Base-by-base conservation (phyloP, 2,113 vertebrate genomes). In the Pavo muticus region DNA sequence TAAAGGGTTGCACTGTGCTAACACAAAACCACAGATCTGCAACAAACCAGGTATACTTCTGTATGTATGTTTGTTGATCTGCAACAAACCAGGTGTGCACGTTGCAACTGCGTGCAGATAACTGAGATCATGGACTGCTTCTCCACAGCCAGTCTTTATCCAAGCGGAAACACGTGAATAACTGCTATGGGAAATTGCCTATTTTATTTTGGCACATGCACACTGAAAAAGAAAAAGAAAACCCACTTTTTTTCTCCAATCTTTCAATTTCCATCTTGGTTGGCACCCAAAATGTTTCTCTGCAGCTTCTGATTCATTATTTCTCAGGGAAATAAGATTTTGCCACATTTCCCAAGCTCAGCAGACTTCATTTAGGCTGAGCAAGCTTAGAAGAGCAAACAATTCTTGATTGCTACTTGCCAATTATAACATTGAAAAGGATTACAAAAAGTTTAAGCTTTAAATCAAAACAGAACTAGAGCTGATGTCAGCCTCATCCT, bases 401-500 rank as follows among this genome's bases (percentile, higher is more conserved):
- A 73, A 29, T 17, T 54, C 30, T 18, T 2, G 1, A 9, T 1
- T 14, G 24, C 27, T 7, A 45, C 27, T 81, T 48, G 45, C 67
- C 23, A 57, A 30, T 5, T 18, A 30, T 9, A 70, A 25, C 29
- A 12, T 2, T 3, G 23, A 44, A 45, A 59, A 48, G 3, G n/a
- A 6, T 21, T 29, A 50, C 13, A 10, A 1, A n/a, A 57, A 30
- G 7, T 9, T 57, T 8, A 44, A 56, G 29, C 37, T 5, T 37
- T 29, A 30, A 65, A 64, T 17, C 4, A 40, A 20, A 25, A 13
- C 29, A 13, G 8, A 60, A 44, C 3, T 4, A 24, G 32, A n/a
- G 18, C 47, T n/a, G 63, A 15, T 1, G 0, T 4, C 6, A 21
- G 44, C 10, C 60, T 73, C 18, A 2, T 14, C 39, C n/a, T 13